Evolutionary conservation across 2,888 invertebrate genomes (phyloP), one percentile per base, ranked within the genome.

Genomic region (Eupithecia subumbrata): DNA sequence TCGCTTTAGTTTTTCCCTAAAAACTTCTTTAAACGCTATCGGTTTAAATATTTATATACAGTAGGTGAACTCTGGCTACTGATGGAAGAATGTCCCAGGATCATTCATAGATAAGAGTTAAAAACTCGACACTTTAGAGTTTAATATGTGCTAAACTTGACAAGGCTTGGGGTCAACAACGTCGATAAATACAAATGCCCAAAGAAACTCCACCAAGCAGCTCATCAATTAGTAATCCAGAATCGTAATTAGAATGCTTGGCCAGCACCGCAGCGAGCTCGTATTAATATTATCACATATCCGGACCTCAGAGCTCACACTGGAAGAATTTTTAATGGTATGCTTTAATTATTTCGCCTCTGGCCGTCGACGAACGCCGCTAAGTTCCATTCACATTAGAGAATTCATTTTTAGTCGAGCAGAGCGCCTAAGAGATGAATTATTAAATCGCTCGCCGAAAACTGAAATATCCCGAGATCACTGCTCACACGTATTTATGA

Each of bases 311-410:
- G 87, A 89, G 90, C 91, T 89, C 91, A 89, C 91, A 85, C 90
- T 90, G 91, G 92, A 93, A 91, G 95, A 94, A 95, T 94, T 94
- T 94, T 94, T 93, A 94, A 95, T 94, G 95, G 87, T 87, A 88
- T 89, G 92, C 92, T 93, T 95, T 94, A 95, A 95, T 95, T 95
- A 95, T 95, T 95, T 95, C 91, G 91, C 91, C 87, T 87, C 87
- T 87, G 89, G 86, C 87, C 82, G 86, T 82, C 84, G 80, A 71
- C 75, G 73, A 72, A 72, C 77, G 72, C 72, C 43, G 85, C 75
- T 92, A 92, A 94, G 94, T 94, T 93, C 92, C 93, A 94, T 94
- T 93, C 94, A 92, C 94, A 94, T 95, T 93, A 94, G 94, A 92
- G 92, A 83, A 92, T 93, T 91, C 93, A 91, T 95, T 95, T 94